Conservation (phyloP, 2,113 vertebrate species). For the Ciconia boyciana region DNA sequence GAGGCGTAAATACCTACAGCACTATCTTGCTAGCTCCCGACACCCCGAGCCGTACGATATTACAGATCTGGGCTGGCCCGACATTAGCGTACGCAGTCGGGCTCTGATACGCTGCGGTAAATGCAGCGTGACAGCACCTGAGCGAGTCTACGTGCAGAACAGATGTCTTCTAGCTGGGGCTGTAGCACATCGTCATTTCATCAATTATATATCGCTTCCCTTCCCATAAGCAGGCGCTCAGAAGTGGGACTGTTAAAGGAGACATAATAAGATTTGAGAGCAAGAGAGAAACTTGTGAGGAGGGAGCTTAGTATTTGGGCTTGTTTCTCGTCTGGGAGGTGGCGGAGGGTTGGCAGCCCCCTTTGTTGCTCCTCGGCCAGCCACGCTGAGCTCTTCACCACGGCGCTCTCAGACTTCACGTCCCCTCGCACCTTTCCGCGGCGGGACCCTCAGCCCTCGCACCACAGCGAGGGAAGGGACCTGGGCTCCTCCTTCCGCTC, state of each 20-base stretch:
- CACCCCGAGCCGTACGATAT: neutral
- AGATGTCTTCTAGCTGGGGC: slow-evolving; percentile 69
- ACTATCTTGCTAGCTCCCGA: neutral
- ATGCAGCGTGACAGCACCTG: slow-evolving; percentile 69
- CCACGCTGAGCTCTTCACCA: fast-evolving
- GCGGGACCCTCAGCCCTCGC: fast-evolving
- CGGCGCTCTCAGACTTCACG: fast-evolving
- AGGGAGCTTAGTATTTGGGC: neutral
- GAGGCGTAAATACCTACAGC: neutral
- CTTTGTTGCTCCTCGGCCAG: neutral
- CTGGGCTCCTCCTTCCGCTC: neutral
- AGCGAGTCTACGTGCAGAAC: slow-evolving; percentile 62
- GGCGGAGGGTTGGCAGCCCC: neutral
- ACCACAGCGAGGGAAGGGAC: fast-evolving
- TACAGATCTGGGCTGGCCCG: neutral
- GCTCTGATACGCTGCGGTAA: slow-evolving; percentile 7
- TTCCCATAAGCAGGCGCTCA: slow-evolving; percentile 1
- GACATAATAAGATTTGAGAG: neutral
- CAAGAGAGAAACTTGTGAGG: neutral
- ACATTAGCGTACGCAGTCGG: neutral
- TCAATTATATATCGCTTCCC: slow-evolving; percentile 71
- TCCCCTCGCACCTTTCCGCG: neutral
- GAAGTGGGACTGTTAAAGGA: neutral
- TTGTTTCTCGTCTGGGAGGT: fast-evolving
- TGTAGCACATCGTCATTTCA: slow-evolving; percentile 56